Conservation (phyloP, 2,888 invertebrate species). For the Galerucella nymphaeae region DNA sequence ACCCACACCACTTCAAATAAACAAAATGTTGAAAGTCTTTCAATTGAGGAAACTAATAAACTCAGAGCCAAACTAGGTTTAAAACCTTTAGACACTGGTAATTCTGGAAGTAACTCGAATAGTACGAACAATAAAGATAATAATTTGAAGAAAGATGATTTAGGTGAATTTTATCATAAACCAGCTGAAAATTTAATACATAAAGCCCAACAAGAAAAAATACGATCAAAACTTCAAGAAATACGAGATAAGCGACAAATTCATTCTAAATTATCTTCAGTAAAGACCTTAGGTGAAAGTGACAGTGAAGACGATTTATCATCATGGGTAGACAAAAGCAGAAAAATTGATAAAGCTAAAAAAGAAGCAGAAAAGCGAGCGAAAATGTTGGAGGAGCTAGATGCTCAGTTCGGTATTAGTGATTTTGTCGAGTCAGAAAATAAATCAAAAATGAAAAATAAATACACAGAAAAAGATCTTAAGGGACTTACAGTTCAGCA, state of each 20-base stretch:
- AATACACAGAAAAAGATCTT: constrained; percentile 79
- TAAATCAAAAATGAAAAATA: constrained; percentile 67
- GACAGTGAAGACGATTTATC: constrained; percentile 81
- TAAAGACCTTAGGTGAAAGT: constrained; percentile 75
- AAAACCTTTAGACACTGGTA: constrained; percentile 84
- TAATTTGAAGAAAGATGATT: constrained; percentile 67
- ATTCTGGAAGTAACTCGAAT: constrained; percentile 32
- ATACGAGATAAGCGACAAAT: constrained; percentile 83
- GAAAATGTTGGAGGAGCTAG: constrained; percentile 93
- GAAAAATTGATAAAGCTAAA: constrained; percentile 81
- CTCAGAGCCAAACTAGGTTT: constrained; percentile 92
- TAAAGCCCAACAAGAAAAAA: constrained; percentile 81
- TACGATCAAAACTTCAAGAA: constrained; percentile 82
- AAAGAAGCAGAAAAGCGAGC: constrained; percentile 89
- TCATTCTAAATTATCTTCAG: constrained; percentile 73
- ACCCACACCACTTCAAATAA: constrained; percentile 12
- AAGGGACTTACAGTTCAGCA: constrained; percentile 90
- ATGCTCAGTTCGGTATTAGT: constrained; percentile 91
- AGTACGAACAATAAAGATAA: constrained; percentile 63
- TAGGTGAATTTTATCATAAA: constrained; percentile 88
- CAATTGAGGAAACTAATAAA: constrained; percentile 88
- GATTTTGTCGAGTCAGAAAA: constrained; percentile 86
- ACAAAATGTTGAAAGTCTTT: constrained; percentile 71
- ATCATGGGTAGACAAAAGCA: constrained; percentile 86
- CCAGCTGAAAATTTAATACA: constrained; percentile 81